These are phyloP conservation scores for Cheilosia grossa DNA, from an alignment of 2,888 invertebrate species.

Conservation along the genomic window DNA sequence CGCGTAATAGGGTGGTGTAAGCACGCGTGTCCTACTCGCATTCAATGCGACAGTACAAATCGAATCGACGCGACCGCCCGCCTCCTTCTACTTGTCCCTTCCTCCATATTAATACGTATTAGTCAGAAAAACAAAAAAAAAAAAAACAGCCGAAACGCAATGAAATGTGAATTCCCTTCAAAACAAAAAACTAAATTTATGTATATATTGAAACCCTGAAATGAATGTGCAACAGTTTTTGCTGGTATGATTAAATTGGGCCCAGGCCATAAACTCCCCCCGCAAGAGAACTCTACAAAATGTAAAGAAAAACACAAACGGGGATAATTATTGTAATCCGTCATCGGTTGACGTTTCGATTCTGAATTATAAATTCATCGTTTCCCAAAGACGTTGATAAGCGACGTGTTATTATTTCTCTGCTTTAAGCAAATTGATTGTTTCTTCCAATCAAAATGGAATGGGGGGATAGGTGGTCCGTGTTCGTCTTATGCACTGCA, in stretches of 20 bases:
- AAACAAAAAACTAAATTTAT: slow-evolving; percentile 4
- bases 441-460: slow-evolving; percentile 13
- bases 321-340: slow-evolving; percentile 38
- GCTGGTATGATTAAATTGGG: slow-evolving; percentile 24
- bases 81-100: background rate
- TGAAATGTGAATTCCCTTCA: slow-evolving; percentile 30
- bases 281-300: background rate
- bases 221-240: slow-evolving; percentile 17
- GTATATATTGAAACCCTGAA: background rate
- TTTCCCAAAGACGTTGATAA: slow-evolving; percentile 11
- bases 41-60: slow-evolving; percentile 32
- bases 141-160: background rate
- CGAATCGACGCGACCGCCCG: background rate
- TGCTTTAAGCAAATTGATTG: slow-evolving; percentile 18
- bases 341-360: slow-evolving; percentile 28
- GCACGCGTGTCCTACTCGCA: slow-evolving; percentile 48
- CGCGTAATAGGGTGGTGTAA: slow-evolving; percentile 50
- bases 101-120: background rate
- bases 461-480: background rate
- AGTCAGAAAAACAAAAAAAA: slow-evolving; percentile 5
- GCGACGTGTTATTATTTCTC: background rate
- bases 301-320: background rate
- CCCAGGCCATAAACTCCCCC: background rate
- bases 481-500: background rate
- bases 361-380: slow-evolving; percentile 8